Evolutionary conservation across 2,888 invertebrate species (phyloP).

Genomic region (Eupithecia inturbata): DNA sequence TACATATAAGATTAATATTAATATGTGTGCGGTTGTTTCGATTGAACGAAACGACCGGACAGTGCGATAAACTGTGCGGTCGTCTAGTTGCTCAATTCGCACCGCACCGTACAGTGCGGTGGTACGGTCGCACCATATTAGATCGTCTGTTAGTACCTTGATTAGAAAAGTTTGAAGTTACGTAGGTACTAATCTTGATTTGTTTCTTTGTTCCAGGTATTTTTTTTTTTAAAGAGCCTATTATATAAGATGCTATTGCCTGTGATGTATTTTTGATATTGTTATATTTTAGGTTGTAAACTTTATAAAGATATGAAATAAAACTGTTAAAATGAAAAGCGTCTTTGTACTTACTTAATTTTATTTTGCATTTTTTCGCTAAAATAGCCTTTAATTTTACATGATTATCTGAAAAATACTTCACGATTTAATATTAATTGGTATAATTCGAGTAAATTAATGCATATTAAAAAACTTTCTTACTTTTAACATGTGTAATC

Average conservation of each 20-base stretch:
- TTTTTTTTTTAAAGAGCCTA: constrained; percentile 48
- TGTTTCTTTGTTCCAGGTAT: constrained; percentile 55
- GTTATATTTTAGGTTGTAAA: constrained; percentile 61
- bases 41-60: too few species aligned
- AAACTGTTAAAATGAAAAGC: constrained; percentile 45
- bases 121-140: too few species aligned
- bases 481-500: too few species aligned
- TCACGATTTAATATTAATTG: background rate
- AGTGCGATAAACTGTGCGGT: too few species aligned
- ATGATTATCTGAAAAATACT: background rate
- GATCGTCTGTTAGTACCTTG: too few species aligned
- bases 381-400: background rate
- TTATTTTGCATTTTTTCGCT: constrained; percentile 19
- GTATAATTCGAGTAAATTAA: background rate
- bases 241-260: constrained; percentile 64
- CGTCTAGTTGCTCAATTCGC: too few species aligned
- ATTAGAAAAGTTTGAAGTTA: too few species aligned
- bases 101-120: too few species aligned
- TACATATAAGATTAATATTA: too few species aligned
- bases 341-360: constrained; percentile 12
- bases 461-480: too few species aligned
- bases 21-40: too few species aligned
- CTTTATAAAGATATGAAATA: constrained; percentile 62
- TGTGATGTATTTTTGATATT: constrained; percentile 75
- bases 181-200: too few species aligned